phyloP scores from a whole-genome alignment of 2,113 vertebrate species.

The Clinocottus analis region DNA sequence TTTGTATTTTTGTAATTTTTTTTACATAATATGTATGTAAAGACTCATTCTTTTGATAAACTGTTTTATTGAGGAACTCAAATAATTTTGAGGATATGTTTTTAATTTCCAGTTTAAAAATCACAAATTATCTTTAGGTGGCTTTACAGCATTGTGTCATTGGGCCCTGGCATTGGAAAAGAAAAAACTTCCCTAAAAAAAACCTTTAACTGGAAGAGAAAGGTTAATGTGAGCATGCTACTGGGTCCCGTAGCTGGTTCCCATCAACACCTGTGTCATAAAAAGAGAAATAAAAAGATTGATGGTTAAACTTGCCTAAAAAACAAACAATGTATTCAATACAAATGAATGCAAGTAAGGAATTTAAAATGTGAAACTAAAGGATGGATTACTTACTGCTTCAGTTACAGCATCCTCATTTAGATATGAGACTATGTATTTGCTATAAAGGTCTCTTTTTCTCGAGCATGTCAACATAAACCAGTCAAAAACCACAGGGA shows the following conservation, averaged over 20 bases:
- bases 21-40: too few species aligned
- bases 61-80: background rate
- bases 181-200: background rate
- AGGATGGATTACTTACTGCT: slow-evolving; percentile 74
- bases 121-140: background rate
- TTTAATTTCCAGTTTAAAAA: background rate
- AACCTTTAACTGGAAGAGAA: background rate
- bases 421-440: slow-evolving; percentile 87
- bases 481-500: slow-evolving; percentile 86
- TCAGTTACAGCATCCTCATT: slow-evolving; percentile 76
- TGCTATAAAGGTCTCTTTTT: slow-evolving; percentile 85
- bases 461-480: slow-evolving; percentile 86
- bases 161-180: background rate
- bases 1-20: too few species aligned
- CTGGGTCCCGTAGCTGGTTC: slow-evolving; percentile 64
- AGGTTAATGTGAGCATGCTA: slow-evolving; percentile 22
- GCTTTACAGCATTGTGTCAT: background rate
- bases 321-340: background rate
- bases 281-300: background rate
- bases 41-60: background rate
- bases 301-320: background rate
- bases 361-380: background rate
- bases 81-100: background rate
- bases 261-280: slow-evolving; percentile 52
- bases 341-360: background rate